Percentiles rank a stretch among this genome's conserved stretches.
phyloP scores from a whole-genome alignment of 2,888 invertebrate species.

The Epinotia brunnichana region DNA sequence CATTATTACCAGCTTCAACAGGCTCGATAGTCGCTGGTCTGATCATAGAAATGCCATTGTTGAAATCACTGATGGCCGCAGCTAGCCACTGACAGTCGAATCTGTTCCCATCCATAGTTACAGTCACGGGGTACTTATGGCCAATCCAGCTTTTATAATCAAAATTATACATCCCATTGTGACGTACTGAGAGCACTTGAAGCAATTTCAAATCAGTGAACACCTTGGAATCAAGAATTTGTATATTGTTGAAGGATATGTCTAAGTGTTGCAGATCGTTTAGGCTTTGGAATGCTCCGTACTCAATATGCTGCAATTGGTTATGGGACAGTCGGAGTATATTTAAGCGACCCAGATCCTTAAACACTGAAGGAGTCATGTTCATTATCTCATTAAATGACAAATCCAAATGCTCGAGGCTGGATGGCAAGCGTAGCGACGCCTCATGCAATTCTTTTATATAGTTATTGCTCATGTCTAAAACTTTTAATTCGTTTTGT shows the following conservation, averaged over 20 bases:
- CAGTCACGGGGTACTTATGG: slow-evolving; percentile 60
- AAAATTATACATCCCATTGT: slow-evolving; percentile 61
- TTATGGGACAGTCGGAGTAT: slow-evolving; percentile 67
- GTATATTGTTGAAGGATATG: slow-evolving; percentile 61
- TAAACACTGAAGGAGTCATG: slow-evolving; percentile 68
- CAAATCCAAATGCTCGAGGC: slow-evolving; percentile 62
- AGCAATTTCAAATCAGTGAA: slow-evolving; percentile 68
- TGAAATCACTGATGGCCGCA: slow-evolving; percentile 62
- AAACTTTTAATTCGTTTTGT: slow-evolving; percentile 58
- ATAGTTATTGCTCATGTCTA: slow-evolving; percentile 66
- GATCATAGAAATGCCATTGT: slow-evolving; percentile 71
- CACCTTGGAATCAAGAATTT: slow-evolving; percentile 64
- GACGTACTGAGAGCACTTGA: slow-evolving; percentile 59
- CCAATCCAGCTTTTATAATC: slow-evolving; percentile 67
- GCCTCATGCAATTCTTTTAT: slow-evolving; percentile 60
- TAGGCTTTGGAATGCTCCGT: slow-evolving; percentile 68
- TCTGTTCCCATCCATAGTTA: slow-evolving; percentile 70
- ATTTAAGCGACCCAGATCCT: slow-evolving; percentile 56
- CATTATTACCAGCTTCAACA: slow-evolving; percentile 52
- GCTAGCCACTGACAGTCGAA: slow-evolving; percentile 72
- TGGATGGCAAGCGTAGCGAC: slow-evolving; percentile 63
- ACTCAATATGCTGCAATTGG: slow-evolving; percentile 59
- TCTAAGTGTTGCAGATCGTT: slow-evolving; percentile 56
- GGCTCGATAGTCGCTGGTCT: slow-evolving; percentile 56
- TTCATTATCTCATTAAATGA: slow-evolving; percentile 61